Percentiles rank a stretch among this genome's conserved stretches.
phyloP scores from a whole-genome alignment of 1,140 invertebrate genomes.

The Pomacea maculata region DNA sequence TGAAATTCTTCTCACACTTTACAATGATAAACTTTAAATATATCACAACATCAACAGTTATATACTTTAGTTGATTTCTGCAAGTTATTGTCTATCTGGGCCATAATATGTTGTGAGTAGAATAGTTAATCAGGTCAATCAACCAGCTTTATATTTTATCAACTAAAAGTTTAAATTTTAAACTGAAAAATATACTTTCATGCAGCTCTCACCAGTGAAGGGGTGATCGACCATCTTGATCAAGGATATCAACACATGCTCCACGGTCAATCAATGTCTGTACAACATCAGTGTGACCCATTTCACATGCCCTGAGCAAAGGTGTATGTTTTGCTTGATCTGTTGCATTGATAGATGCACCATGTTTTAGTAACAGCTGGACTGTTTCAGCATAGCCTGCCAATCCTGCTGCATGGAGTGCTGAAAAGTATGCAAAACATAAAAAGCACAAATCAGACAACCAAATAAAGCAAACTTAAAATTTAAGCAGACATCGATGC shows the following conservation, averaged over 20 bases:
- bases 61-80: not conserved
- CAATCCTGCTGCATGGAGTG: slow-evolving; percentile 63
- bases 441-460: too few relatives aligned
- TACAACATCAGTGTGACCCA: slow-evolving; percentile 64
- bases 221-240: slow-evolving; percentile 64
- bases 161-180: not conserved
- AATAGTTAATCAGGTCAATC: too few relatives aligned
- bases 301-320: slow-evolving; percentile 65
- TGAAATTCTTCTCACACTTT: not conserved
- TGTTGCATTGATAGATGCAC: slow-evolving; percentile 56
- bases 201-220: slow-evolving; percentile 63
- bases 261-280: slow-evolving; percentile 62
- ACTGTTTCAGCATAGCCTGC: slow-evolving; percentile 63
- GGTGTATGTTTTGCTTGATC: slow-evolving; percentile 64
- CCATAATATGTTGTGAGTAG: too few relatives aligned
- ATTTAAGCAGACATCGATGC: too few relatives aligned
- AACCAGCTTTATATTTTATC: not conserved
- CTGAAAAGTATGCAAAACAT: slow-evolving; percentile 40
- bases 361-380: slow-evolving; percentile 57
- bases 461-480: too few relatives aligned
- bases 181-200: not conserved
- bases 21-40: not conserved
- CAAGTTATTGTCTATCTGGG: not conserved
- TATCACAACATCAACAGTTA: not conserved
- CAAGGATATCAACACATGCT: slow-evolving; percentile 58